A percentile compares a stretch with the other conserved stretches of the same genome.
These are phyloP conservation scores for Babyrousa celebensis DNA, from an alignment of 2,797 vertebrate species.

Conservation along the genomic window DNA sequence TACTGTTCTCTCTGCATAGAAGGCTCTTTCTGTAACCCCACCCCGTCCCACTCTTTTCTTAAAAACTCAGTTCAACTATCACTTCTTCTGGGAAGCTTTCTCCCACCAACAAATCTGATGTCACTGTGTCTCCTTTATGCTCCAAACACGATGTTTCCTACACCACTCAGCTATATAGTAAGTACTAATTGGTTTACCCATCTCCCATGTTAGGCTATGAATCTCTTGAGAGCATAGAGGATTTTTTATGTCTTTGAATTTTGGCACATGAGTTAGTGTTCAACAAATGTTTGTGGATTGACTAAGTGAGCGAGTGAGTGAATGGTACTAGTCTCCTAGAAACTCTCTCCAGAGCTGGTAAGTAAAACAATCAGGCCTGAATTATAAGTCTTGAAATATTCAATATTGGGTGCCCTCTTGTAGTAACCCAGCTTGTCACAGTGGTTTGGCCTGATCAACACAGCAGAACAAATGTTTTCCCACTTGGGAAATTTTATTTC, in stretches of 20 bases:
- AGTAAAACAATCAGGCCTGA: neutral
- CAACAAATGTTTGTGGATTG: slow-evolving; percentile 20
- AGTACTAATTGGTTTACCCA: neutral
- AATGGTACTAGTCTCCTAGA: neutral
- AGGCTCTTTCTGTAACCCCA: neutral
- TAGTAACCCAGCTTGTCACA: neutral
- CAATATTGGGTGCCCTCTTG: neutral
- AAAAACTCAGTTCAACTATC: neutral
- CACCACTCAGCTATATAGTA: neutral
- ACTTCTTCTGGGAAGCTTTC: neutral
- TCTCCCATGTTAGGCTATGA: neutral
- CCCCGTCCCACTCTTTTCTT: neutral
- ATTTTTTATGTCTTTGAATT: slow-evolving; percentile 16
- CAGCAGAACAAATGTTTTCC: neutral
- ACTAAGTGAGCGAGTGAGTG: neutral
- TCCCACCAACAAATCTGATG: neutral
- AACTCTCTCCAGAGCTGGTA: neutral
- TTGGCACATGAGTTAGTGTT: neutral
- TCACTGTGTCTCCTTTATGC: neutral
- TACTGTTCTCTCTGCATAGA: neutral
- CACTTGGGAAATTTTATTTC: neutral
- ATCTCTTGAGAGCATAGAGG: neutral
- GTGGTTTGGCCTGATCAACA: neutral
- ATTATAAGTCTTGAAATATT: neutral
- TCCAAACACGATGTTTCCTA: neutral